Evolutionary conservation across 2,113 vertebrate species (phyloP).

Genomic region (Centropus unirufus): DNA sequence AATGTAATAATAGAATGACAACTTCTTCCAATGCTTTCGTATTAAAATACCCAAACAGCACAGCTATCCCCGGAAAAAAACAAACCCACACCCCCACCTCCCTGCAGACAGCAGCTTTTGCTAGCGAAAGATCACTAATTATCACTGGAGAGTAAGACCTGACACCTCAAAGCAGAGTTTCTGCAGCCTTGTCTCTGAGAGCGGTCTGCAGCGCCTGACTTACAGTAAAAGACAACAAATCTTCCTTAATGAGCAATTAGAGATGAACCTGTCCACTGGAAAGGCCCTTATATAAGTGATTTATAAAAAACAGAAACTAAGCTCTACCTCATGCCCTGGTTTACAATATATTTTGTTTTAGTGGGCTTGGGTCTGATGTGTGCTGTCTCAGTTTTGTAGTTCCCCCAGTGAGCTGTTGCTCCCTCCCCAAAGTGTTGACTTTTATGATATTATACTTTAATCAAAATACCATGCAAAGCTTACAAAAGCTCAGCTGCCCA

Average conservation of each 20-base stretch:
- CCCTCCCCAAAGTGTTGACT: not conserved
- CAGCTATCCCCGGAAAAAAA: fast-evolving
- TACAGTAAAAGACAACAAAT: not conserved
- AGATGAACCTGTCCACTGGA: not conserved
- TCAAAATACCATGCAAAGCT: not conserved
- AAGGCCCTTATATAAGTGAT: not conserved
- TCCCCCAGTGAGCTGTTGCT: not conserved
- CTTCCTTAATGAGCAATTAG: not conserved
- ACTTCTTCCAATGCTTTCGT: not conserved
- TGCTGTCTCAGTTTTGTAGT: not conserved
- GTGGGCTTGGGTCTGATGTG: not conserved
- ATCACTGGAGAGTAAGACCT: not conserved
- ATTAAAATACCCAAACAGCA: not conserved
- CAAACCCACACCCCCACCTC: not conserved
- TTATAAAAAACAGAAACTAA: not conserved
- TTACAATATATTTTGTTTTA: not conserved
- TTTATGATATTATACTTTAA: not conserved
- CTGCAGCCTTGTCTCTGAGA: not conserved
- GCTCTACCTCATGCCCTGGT: not conserved
- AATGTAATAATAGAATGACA: not conserved
- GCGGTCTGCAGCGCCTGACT: not conserved
- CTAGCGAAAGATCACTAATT: not conserved
- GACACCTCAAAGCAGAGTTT: not conserved
- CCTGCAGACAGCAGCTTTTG: not conserved
- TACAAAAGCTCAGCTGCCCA: not conserved